Percentiles rank a stretch among this genome's conserved stretches.
Conservation (phyloP, 2,888 invertebrate genomes). For the Drosophila tanythrix region DNA sequence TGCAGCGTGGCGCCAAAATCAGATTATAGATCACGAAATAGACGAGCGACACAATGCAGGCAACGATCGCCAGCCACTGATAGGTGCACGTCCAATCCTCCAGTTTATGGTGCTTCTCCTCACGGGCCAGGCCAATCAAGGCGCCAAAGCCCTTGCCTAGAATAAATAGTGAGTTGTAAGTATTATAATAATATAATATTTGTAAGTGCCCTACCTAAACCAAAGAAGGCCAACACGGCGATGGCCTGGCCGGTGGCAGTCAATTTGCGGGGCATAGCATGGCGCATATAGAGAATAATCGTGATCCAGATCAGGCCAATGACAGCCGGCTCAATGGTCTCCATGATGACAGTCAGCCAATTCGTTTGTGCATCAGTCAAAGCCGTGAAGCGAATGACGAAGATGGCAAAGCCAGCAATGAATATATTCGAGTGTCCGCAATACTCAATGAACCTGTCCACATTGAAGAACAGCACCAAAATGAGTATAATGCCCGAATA, state of each 20-base stretch:
- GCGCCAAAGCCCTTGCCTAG: slow-evolving; percentile 91
- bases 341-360: slow-evolving; percentile 89
- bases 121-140: slow-evolving; percentile 86
- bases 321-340: slow-evolving; percentile 91
- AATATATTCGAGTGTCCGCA: slow-evolving; percentile 93
- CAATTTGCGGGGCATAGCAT: slow-evolving; percentile 91
- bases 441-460: slow-evolving; percentile 93
- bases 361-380: slow-evolving; percentile 86
- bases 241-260: slow-evolving; percentile 92
- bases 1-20: slow-evolving; percentile 90
- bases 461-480: slow-evolving; percentile 86
- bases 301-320: slow-evolving; percentile 92
- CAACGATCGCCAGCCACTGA: slow-evolving; percentile 88
- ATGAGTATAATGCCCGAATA: slow-evolving; percentile 76
- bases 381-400: slow-evolving; percentile 90
- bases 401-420: slow-evolving; percentile 92
- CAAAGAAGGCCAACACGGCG: slow-evolving; percentile 92
- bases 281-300: slow-evolving; percentile 92
- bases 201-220: slow-evolving; percentile 86
- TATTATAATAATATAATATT: neutral
- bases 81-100: slow-evolving; percentile 86
- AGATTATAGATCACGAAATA: slow-evolving; percentile 91
- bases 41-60: slow-evolving; percentile 88
- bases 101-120: slow-evolving; percentile 76
- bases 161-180: slow-evolving; percentile 20